phyloP scores from a whole-genome alignment of 2,113 vertebrate genomes.

The Brachirus orientalis region DNA sequence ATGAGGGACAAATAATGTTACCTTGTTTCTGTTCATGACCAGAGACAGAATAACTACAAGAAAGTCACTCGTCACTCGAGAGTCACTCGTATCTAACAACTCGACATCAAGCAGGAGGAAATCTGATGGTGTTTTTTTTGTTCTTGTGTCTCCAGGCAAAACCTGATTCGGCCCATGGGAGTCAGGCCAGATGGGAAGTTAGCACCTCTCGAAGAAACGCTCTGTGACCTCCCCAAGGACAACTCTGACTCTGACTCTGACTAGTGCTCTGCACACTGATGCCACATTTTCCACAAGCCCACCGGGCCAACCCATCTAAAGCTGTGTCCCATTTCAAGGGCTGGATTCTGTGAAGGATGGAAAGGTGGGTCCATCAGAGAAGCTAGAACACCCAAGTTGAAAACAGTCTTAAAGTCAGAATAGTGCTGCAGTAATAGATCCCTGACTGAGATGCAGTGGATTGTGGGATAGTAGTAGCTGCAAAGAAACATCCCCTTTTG shows the following conservation, averaged over 20 bases:
- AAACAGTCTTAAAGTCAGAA: not conserved
- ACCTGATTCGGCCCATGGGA: constrained; percentile 95
- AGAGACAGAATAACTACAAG: too few species aligned
- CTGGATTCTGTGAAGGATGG: constrained; percentile 13
- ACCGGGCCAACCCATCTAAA: constrained; percentile 14
- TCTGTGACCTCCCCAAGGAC: constrained; percentile 80
- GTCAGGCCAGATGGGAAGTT: constrained; percentile 92
- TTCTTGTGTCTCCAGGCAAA: constrained; percentile 85
- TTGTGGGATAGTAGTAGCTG: not conserved
- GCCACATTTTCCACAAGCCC: constrained; percentile 28
- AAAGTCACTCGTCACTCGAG: too few species aligned
- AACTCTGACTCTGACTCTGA: constrained; percentile 93
- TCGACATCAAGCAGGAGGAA: too few species aligned
- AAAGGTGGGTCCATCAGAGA: constrained; percentile 12
- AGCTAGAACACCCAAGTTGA: constrained; percentile 1
- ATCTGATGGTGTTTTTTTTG: constrained; percentile 13
- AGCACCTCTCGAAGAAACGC: constrained; percentile 91
- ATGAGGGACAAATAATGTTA: too few species aligned
- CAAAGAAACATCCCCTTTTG: not conserved
- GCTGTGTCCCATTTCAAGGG: constrained; percentile 45
- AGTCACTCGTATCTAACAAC: too few species aligned
- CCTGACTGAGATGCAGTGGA: not conserved
- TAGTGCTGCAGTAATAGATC: too few species aligned
- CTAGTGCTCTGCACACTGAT: constrained; percentile 67
- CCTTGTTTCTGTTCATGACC: too few species aligned